Conservation (phyloP, 2,797 vertebrate species). For the Poliocrania exsul region DNA sequence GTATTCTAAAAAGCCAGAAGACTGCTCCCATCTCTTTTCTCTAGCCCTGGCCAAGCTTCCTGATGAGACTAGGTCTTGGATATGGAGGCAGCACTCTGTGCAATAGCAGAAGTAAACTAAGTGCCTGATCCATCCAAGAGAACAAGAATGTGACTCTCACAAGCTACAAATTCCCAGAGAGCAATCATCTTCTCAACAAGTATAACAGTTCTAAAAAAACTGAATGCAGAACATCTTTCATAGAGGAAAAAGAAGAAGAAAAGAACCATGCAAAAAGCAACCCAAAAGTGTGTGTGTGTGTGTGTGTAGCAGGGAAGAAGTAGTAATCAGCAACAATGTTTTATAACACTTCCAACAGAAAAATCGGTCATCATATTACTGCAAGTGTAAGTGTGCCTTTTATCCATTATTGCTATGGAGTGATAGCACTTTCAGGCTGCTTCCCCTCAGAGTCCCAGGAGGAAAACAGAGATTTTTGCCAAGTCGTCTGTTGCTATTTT, state of each 20-base stretch:
- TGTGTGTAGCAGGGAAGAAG: not conserved
- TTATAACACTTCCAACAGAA: not conserved
- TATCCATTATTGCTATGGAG: not conserved
- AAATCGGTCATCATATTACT: not conserved
- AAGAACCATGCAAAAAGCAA: not conserved
- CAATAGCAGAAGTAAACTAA: not conserved
- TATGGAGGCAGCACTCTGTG: not conserved
- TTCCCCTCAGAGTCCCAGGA: constrained; percentile 30
- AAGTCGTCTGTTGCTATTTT: constrained; percentile 59
- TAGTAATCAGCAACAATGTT: not conserved
- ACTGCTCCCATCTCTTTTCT: not conserved
- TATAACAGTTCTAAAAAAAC: not conserved
- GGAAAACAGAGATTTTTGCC: constrained; percentile 47
- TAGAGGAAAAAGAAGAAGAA: fast-evolving
- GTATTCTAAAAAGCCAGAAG: not conserved
- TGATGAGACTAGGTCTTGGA: not conserved
- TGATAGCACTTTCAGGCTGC: constrained; percentile 1
- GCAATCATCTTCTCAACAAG: not conserved
- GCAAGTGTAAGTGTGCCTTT: not conserved
- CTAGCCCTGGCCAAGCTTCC: not conserved
- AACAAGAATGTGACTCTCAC: fast-evolving
- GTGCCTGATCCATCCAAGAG: not conserved
- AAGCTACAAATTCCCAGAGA: not conserved
- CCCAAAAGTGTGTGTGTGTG: not conserved
- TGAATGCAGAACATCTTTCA: not conserved